Evolutionary conservation across 2,113 vertebrate genomes (phyloP).

Genomic region (Aegypius monachus): DNA sequence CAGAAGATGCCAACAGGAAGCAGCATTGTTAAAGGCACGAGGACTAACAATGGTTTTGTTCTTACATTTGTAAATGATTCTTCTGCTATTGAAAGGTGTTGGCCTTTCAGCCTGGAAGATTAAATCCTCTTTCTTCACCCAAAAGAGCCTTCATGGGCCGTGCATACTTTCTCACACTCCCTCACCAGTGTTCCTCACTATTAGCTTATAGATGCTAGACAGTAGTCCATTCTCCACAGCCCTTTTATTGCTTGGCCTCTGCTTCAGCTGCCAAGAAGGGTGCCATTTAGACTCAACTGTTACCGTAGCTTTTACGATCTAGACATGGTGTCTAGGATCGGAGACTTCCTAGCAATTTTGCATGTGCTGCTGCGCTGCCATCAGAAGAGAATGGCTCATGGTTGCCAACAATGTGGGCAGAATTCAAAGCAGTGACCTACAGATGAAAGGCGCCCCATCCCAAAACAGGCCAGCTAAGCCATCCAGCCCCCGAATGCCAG

Average conservation of each 20-base stretch:
- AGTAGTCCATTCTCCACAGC: constrained; percentile 36
- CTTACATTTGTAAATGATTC: constrained; percentile 32
- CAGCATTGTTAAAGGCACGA: constrained; percentile 46
- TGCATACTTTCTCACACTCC: constrained; percentile 56
- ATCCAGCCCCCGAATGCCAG: constrained; percentile 30
- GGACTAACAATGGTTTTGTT: constrained; percentile 49
- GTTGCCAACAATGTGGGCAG: constrained; percentile 37
- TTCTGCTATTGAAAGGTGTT: constrained; percentile 50
- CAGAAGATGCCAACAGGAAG: constrained; percentile 51
- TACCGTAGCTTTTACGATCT: constrained; percentile 54
- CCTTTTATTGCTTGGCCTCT: constrained; percentile 44
- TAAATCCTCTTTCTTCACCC: constrained; percentile 36
- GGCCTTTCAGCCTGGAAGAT: constrained; percentile 6
- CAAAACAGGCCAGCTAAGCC: constrained; percentile 10
- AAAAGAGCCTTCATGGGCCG: background rate
- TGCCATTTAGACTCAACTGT: constrained; percentile 57
- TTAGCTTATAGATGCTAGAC: constrained; percentile 48
- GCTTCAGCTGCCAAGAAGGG: constrained; percentile 49
- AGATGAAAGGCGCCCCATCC: constrained; percentile 47
- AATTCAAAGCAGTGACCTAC: constrained; percentile 59
- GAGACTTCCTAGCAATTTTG: constrained; percentile 55
- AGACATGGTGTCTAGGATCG: constrained; percentile 54
- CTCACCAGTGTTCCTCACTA: background rate
- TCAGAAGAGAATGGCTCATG: constrained; percentile 25
- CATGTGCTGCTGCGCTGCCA: constrained; percentile 12